Percentiles rank a stretch among this genome's conserved stretches.
Conservation (phyloP, 2,113 vertebrate species). For the Mormyrus iriodes region DNA sequence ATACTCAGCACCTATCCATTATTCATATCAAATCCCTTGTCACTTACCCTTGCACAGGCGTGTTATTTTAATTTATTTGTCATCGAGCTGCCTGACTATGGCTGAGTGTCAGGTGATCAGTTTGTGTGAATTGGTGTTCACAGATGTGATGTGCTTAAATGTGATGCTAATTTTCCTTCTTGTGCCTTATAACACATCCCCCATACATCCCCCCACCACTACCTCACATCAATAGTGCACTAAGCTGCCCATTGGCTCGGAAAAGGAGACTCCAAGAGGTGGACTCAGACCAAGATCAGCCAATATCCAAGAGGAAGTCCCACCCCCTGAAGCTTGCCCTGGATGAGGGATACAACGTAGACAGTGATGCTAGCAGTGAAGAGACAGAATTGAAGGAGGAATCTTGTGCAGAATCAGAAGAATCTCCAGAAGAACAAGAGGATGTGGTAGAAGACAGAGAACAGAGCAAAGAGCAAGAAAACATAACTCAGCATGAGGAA, state of each 20-base stretch:
- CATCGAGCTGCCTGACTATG: not conserved
- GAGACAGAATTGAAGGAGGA: conserved; percentile 69
- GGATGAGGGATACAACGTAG: conserved; percentile 80
- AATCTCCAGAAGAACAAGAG: conserved; percentile 57
- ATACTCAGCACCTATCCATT: conserved; percentile 31
- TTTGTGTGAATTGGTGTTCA: not conserved
- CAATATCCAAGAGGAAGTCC: conserved; percentile 84
- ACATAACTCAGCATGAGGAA: conserved; percentile 34
- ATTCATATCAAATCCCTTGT: conserved; percentile 23
- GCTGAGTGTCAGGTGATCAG: not conserved
- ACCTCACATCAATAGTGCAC: conserved; percentile 56
- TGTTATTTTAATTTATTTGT: conserved; percentile 14
- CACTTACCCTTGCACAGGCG: conserved; percentile 22
- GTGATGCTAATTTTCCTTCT: not conserved
- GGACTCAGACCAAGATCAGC: conserved; percentile 64
- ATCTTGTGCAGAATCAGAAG: conserved; percentile 65
- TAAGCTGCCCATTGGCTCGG: conserved; percentile 88
- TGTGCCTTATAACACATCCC: not conserved
- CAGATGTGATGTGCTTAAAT: not conserved
- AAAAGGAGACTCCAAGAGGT: conserved; percentile 82
- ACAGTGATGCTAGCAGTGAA: conserved; percentile 81
- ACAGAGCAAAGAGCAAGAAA: conserved; percentile 2
- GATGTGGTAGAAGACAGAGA: conserved; percentile 50
- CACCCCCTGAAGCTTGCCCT: conserved; percentile 81
- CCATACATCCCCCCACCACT: too few species aligned